These are phyloP conservation scores for Hecatera dysodea DNA, from an alignment of 2,888 invertebrate species.

Conservation along the genomic window DNA sequence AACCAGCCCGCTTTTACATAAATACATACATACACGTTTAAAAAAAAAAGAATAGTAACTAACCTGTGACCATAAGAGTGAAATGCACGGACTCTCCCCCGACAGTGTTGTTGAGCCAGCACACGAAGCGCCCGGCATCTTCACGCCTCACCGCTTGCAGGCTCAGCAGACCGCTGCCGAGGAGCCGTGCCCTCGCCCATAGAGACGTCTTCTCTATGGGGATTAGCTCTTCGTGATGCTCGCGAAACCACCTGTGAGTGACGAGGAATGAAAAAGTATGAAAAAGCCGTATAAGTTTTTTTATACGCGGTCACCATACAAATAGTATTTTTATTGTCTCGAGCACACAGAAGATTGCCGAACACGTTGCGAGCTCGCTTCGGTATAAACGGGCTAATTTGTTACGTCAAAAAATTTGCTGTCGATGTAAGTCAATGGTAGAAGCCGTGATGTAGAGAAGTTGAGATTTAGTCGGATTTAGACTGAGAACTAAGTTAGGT, in stretches of 20 bases:
- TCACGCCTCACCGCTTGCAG: conserved; percentile 93
- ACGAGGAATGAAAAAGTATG: not conserved
- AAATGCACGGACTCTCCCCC: conserved; percentile 95
- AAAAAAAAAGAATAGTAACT: no score
- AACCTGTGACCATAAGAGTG: conserved; percentile 94
- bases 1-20: no score
- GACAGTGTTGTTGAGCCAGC: conserved; percentile 97
- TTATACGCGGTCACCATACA: no score
- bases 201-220: conserved; percentile 92
- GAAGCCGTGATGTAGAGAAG: not conserved
- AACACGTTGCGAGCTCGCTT: no score
- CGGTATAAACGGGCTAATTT: no score
- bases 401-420: no score
- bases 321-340: no score
- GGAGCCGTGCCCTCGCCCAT: conserved; percentile 77
- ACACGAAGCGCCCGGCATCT: conserved; percentile 96
- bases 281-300: no score
- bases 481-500: not conserved
- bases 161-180: conserved; percentile 91
- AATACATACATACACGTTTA: no score
- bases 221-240: conserved; percentile 93
- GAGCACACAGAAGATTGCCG: no score
- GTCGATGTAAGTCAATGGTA: no score
- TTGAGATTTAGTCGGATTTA: not conserved
- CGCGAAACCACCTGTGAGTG: conserved; percentile 93